These are phyloP conservation scores for Meriones unguiculatus DNA, from an alignment of 2,113 vertebrate genomes.

Conservation along the genomic window DNA sequence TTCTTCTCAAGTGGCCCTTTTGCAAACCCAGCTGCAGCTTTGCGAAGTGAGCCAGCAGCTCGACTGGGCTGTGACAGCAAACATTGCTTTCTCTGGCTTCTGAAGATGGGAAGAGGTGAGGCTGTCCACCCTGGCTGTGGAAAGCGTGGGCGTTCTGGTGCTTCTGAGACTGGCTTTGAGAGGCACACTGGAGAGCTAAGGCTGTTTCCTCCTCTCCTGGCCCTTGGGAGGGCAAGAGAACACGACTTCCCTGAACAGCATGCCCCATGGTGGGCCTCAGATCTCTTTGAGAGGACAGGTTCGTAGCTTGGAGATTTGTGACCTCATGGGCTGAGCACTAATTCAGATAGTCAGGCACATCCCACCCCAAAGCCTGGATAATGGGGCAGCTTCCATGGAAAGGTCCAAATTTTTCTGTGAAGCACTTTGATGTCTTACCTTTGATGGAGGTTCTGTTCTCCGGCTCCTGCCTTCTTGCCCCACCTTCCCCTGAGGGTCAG, in stretches of 20 bases:
- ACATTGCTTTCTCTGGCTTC: background rate
- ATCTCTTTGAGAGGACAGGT: too few species aligned
- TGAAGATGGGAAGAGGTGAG: rapidly evolving
- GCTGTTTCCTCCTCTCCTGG: rapidly evolving
- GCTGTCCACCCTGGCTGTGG: background rate
- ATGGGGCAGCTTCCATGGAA: background rate
- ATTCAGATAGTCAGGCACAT: background rate
- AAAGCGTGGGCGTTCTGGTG: background rate
- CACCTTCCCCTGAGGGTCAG: background rate
- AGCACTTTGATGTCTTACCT: constrained; percentile 77
- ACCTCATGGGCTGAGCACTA: background rate
- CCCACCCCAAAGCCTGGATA: background rate
- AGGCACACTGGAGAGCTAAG: background rate
- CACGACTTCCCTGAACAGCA: background rate
- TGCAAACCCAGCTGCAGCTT: too few species aligned
- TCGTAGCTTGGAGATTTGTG: background rate
- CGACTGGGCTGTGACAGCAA: background rate
- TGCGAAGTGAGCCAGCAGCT: background rate
- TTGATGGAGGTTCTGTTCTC: background rate
- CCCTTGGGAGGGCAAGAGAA: background rate
- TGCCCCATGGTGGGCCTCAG: too few species aligned
- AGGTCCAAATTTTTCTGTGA: constrained; percentile 38
- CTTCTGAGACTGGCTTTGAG: background rate
- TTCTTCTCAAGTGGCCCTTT: too few species aligned
- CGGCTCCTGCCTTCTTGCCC: background rate